Evolutionary conservation across 1,140 invertebrate genomes (phyloP).

Genomic region (Heliothis virescens): DNA sequence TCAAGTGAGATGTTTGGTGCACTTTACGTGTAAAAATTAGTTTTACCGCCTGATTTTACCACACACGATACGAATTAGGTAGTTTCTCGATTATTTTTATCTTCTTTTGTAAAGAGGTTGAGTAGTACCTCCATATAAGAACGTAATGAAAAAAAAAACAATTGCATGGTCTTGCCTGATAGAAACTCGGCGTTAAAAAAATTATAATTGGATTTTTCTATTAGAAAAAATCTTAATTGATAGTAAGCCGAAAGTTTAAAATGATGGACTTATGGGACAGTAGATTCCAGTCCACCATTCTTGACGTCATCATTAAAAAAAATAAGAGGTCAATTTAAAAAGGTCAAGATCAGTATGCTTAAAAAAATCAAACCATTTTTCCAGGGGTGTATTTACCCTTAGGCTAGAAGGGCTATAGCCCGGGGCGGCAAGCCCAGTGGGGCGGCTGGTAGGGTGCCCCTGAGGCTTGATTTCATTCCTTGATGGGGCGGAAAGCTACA

Average conservation of each 20-base stretch:
- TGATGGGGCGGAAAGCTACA: too few relatives aligned
- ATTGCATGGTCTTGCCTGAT: not conserved
- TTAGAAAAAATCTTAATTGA: slow-evolving; percentile 40
- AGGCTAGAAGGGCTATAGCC: too few relatives aligned
- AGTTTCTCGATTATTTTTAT: not conserved
- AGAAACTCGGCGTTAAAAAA: not conserved
- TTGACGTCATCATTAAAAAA: not conserved
- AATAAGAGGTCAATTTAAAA: not conserved
- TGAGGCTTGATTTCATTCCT: too few relatives aligned
- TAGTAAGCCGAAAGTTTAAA: not conserved
- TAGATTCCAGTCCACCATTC: not conserved
- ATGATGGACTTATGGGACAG: not conserved
- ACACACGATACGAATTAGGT: not conserved
- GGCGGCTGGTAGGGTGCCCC: too few relatives aligned
- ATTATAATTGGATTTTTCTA: slow-evolving; percentile 43
- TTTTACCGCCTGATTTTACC: slow-evolving; percentile 42
- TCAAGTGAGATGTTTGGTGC: slow-evolving; percentile 57
- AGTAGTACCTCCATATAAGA: not conserved
- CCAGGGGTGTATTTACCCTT: too few relatives aligned
- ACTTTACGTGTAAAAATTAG: slow-evolving; percentile 48
- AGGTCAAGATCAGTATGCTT: not conserved
- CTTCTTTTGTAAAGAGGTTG: not conserved
- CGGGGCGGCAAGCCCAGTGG: too few relatives aligned
- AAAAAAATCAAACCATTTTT: not conserved
- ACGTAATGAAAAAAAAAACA: not conserved